Conservation (phyloP, 2,888 invertebrate species). For the Spodoptera exigua region DNA sequence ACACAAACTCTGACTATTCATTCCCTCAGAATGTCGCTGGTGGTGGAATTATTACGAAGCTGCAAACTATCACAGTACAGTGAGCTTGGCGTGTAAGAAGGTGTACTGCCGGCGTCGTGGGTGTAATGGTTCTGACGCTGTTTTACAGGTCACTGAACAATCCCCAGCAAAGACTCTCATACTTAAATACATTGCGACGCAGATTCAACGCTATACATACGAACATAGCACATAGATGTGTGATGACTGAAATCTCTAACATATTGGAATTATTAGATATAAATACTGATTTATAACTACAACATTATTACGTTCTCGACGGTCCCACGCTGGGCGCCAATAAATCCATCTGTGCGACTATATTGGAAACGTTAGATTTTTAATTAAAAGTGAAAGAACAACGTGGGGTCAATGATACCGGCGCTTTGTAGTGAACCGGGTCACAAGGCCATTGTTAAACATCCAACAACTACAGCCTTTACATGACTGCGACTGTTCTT, state of each 20-base stretch:
- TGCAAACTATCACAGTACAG: too few relatives aligned
- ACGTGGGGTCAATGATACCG: conserved; percentile 48
- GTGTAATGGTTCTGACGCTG: conserved; percentile 23
- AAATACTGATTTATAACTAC: conserved; percentile 3
- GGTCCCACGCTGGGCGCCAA: conserved; percentile 68
- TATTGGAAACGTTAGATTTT: conserved; percentile 27
- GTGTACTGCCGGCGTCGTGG: conserved; percentile 12
- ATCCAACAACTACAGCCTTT: conserved; percentile 26
- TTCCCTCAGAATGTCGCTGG: too few relatives aligned
- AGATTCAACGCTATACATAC: too few relatives aligned
- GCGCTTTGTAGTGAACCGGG: conserved; percentile 43
- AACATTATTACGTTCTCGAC: conserved; percentile 5
- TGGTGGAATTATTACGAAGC: too few relatives aligned
- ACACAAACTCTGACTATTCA: too few relatives aligned
- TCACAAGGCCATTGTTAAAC: conserved; percentile 50
- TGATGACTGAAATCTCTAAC: neutral
- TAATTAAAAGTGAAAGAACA: conserved; percentile 35
- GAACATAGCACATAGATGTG: too few relatives aligned
- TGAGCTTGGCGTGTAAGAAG: too few relatives aligned
- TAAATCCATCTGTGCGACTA: conserved; percentile 19
- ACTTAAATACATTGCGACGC: too few relatives aligned
- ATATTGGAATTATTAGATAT: neutral
- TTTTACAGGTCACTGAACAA: conserved; percentile 16
- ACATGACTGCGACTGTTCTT: conserved; percentile 28
- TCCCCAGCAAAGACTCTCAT: neutral